phyloP scores from a whole-genome alignment of 2,113 vertebrate species.

The Oryctolagus cuniculus region mOryCun1.1 NC_091438.1:132333001-132333500 shows the following conservation, averaged over 20 bases:
- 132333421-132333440: conserved; percentile 4
- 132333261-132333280: neutral
- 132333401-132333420: neutral
- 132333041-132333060: neutral
- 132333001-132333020: neutral
- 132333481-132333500: conserved; percentile 26
- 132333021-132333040: neutral
- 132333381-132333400: neutral
- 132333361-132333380: neutral
- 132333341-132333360: neutral
- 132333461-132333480: neutral
- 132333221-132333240: neutral
- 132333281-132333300: neutral
- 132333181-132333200: conserved; percentile 34
- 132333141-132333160: conserved; percentile 57
- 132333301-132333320: neutral
- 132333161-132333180: conserved; percentile 43
- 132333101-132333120: neutral
- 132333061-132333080: neutral
- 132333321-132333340: conserved; percentile 5
- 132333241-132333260: neutral
- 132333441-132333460: conserved; percentile 17
- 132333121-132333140: conserved; percentile 49
- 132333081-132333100: neutral
- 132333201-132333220: conserved; percentile 20